Evolutionary conservation across 2,888 invertebrate genomes (phyloP).

Genomic region (Ophion costatus): DNA sequence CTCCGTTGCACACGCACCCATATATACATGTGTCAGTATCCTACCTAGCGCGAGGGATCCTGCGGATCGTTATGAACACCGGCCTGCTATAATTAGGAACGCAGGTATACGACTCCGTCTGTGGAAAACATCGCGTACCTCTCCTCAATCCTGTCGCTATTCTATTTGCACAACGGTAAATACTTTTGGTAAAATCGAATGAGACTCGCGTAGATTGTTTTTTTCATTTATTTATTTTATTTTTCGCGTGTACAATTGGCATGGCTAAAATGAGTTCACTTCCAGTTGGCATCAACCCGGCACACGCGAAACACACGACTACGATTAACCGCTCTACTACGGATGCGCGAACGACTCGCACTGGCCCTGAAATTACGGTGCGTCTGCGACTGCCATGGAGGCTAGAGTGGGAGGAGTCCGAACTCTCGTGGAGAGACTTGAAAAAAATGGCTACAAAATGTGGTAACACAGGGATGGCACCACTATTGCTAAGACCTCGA

Average conservation of each 20-base stretch:
- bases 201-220: background rate
- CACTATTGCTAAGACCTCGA: too few species aligned
- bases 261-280: constrained; percentile 24
- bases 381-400: too few species aligned
- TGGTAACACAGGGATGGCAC: too few species aligned
- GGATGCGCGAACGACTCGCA: constrained; percentile 21
- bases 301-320: constrained; percentile 12
- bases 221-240: background rate
- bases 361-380: background rate
- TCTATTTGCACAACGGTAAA: too few species aligned
- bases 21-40: background rate
- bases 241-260: background rate
- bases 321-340: background rate
- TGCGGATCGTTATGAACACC: constrained; percentile 30
- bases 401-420: too few species aligned
- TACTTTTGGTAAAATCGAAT: too few species aligned
- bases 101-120: background rate
- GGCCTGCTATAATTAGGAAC: constrained; percentile 9
- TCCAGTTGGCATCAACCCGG: constrained; percentile 58
- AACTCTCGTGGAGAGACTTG: too few species aligned
- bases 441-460: too few species aligned
- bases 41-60: constrained; percentile 23
- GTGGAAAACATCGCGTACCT: constrained; percentile 51
- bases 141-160: background rate
- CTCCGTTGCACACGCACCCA: background rate